These are phyloP conservation scores for Bubalus kerabau DNA, from an alignment of 2,113 vertebrate species.

Conservation along the genomic window DNA sequence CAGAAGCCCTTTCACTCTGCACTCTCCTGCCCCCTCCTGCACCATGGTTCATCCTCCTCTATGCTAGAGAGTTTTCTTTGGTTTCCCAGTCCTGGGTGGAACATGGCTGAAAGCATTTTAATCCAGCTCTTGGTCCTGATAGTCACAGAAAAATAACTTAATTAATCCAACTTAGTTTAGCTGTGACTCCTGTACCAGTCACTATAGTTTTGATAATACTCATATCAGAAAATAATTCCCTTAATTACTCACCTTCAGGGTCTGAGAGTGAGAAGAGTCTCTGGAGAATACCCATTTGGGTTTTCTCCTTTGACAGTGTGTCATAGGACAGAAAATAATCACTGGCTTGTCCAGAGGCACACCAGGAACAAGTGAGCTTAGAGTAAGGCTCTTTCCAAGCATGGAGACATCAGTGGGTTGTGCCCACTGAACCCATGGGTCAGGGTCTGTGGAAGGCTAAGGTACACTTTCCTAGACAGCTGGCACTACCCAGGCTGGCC, in stretches of 20 bases:
- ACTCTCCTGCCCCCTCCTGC: background rate
- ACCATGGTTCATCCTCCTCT: background rate
- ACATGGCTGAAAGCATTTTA: background rate
- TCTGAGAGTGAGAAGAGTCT: background rate
- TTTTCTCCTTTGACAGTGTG: background rate
- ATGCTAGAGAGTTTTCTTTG: background rate
- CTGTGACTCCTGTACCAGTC: background rate
- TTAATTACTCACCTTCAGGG: background rate
- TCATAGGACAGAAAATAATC: background rate
- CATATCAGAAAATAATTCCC: background rate
- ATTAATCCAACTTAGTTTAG: background rate
- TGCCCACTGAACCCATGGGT: background rate
- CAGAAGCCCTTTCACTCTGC: background rate
- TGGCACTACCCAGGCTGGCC: fast-evolving
- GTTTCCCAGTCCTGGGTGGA: background rate
- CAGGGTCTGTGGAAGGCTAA: background rate
- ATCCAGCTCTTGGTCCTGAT: background rate
- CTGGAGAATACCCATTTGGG: background rate
- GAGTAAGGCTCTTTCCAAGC: background rate
- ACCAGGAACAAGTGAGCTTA: background rate
- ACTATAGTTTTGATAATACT: background rate
- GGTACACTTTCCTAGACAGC: background rate
- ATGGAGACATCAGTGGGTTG: background rate
- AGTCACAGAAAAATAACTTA: background rate
- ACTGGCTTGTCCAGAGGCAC: background rate